Evolutionary conservation across 2,113 vertebrate genomes (phyloP).

Genomic region (Gracilinanus agilis): DNA sequence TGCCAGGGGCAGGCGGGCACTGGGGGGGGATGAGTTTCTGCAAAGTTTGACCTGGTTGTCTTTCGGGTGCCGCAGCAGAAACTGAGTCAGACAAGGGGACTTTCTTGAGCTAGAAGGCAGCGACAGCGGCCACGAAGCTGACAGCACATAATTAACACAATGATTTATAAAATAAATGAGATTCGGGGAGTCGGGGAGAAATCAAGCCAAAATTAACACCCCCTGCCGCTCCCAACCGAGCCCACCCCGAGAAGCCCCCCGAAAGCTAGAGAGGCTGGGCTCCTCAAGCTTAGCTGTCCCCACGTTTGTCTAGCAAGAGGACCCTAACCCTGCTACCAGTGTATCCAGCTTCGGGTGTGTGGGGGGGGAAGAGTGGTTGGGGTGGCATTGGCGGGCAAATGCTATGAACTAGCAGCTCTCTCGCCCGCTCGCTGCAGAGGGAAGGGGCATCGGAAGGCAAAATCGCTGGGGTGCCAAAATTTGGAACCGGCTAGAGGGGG

Average conservation of each 20-base stretch:
- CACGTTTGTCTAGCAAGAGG: constrained; percentile 38
- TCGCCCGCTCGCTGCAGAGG: background rate
- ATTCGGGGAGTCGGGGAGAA: constrained; percentile 58
- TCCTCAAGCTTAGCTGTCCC: constrained; percentile 26
- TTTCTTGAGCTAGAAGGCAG: constrained; percentile 48
- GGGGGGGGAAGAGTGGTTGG: constrained; percentile 22
- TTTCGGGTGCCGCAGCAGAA: constrained; percentile 78
- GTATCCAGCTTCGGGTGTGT: background rate
- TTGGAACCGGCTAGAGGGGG: constrained; percentile 55
- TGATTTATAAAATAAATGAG: constrained; percentile 75
- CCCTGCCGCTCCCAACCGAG: constrained; percentile 45
- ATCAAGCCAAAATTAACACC: constrained; percentile 61
- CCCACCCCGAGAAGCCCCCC: constrained; percentile 29
- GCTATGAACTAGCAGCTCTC: background rate
- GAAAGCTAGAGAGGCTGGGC: constrained; percentile 22
- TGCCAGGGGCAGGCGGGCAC: constrained; percentile 64
- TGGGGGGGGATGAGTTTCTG: constrained; percentile 68
- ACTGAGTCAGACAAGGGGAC: constrained; percentile 56
- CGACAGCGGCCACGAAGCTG: constrained; percentile 64
- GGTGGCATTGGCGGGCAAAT: background rate
- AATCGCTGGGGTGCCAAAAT: constrained; percentile 9
- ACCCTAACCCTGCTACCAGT: constrained; percentile 4
- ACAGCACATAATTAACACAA: constrained; percentile 44
- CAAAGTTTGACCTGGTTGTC: constrained; percentile 90
- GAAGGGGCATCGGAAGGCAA: constrained; percentile 58